Evolutionary conservation across 2,797 vertebrate species (phyloP), one percentile per base, ranked within the genome.

Genomic region (Characodon lateralis): DNA sequence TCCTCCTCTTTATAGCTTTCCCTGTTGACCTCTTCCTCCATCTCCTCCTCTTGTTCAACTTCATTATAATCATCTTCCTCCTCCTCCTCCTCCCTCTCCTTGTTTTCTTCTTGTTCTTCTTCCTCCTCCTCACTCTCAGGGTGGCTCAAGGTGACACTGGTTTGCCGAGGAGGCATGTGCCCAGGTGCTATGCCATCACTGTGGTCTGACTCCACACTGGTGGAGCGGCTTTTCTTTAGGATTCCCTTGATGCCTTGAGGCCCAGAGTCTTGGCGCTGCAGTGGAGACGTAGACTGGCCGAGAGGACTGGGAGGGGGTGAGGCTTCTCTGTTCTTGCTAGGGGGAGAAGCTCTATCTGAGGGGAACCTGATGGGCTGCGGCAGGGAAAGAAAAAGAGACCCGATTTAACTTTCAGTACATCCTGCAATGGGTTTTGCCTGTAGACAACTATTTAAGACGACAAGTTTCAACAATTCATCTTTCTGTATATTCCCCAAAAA

Each of bases 211-310:
- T 95, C 95, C 46, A 94, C 79, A 65, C 94, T 94, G 53, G 94
- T 93, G 74, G 95, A 95, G 76, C 91, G 93, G 88, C 92, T 93
- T 79, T 95, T 96, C 89, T 96, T 96, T 65, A 96, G 89, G 89
- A 96, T 96, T 80, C 95, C 94, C 89, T 90, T 95, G 76, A 96
- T 95, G 72, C 94, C 86, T 3, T 87, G 89, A 28, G 82, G 78
- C 28, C 88, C 92, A 0, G 95, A 95, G 88, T 95, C 93, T 79
- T 94, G 94, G 71, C 92, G 94, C 88, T 95, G 94, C 63, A 94
- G 89, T 0, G 77, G 59, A 22, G 86, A 69, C 5, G 83, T 6
- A 28, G 76, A 82, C 79, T 78, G 85, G 53, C 71, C 74, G 58
- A 77, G 74, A 22, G 65, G 77, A 55, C 87, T 84, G 14, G 81